Evolutionary conservation across 2,888 invertebrate genomes (phyloP), one percentile per base, ranked within the genome.

Genomic region (Pristionchus japonicus): DNA sequence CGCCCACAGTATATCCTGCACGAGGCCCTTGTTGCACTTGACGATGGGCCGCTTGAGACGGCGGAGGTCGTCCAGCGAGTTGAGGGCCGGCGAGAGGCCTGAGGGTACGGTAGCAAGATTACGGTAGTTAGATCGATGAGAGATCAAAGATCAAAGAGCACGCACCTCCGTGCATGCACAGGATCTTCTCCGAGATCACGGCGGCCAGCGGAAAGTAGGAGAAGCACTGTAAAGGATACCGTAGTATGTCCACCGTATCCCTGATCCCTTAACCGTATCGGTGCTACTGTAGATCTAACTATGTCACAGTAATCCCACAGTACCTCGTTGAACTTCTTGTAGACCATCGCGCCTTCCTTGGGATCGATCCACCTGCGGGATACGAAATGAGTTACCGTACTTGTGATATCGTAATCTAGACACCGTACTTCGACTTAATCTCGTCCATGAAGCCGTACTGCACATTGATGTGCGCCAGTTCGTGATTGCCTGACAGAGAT

Each of bases 401-500:
- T 13, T 47, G 23, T 40, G 43, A 9, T 37, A 17, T 43, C 9
- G 34, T 23, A 43, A 43, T 1, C 15, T 37, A 17, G 15, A 43
- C 2, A 80, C 37, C 83, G 31, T 23, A 86, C 86, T 57, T 86
- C 17, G 17, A 13, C 37, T 31, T 49, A 0, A 91, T 74, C 64
- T 90, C 91, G 1, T 87, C 88, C 74, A 85, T 52, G 86, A 91
- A 91, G 23, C 91, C 91, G 89, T 91, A 91, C 31, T 87, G 86
- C 88, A 84, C 90, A 88, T 91, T 91, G 87, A 91, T 92, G 80
- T 91, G 90, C 49, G 80, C 77, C 47, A 92, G 88, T 80, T 91
- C 91, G 85, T 91, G 91, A 88, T 91, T 91, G 49, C 91, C 87
- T 52, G 92, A 91, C n/a, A n/a, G 88, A 11, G 91, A 87, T 70